Conservation (phyloP, 1,140 invertebrate species). For the Cherax quadricarinatus region DNA sequence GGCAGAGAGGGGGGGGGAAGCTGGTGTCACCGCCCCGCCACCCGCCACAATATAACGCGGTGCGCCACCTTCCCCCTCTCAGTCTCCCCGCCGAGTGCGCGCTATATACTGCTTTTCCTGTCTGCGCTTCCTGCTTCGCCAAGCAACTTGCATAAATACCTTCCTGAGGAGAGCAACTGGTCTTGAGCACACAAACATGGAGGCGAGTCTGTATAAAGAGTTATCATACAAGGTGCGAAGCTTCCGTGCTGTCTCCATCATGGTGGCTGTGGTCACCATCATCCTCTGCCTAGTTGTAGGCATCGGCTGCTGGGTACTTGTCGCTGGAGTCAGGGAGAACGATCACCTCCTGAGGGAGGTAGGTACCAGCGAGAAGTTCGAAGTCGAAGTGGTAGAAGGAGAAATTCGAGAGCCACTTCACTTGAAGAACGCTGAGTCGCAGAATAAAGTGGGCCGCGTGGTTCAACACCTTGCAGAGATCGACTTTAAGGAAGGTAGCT, state of each 20-base stretch:
- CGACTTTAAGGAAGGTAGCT: constrained; percentile 51
- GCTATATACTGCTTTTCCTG: not conserved
- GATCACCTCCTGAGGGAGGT: constrained; percentile 45
- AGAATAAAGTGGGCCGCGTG: constrained; percentile 63
- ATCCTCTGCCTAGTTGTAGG: constrained; percentile 70
- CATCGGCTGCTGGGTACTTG: constrained; percentile 70
- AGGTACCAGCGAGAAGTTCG: constrained; percentile 37
- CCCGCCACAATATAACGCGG: constrained; percentile 30
- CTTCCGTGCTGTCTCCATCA: constrained; percentile 56
- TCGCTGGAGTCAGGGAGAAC: constrained; percentile 65
- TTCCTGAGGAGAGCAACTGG: not conserved
- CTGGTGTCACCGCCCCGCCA: not conserved
- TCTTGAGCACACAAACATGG: constrained; percentile 26
- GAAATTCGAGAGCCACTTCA: constrained; percentile 49
- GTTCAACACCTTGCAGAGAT: constrained; percentile 65
- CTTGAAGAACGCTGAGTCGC: constrained; percentile 9
- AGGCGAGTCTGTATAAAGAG: constrained; percentile 70
- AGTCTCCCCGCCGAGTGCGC: constrained; percentile 35
- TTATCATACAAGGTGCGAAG: constrained; percentile 60
- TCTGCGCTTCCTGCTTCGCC: not conserved
- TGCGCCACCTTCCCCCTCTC: constrained; percentile 9
- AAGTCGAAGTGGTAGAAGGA: constrained; percentile 57
- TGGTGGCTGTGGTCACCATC: constrained; percentile 67
- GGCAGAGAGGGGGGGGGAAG: not conserved
- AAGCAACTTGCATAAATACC: not conserved